These are phyloP conservation scores for Paraplagusia blochii DNA, from an alignment of 2,113 vertebrate species.

Conservation along the genomic window DNA sequence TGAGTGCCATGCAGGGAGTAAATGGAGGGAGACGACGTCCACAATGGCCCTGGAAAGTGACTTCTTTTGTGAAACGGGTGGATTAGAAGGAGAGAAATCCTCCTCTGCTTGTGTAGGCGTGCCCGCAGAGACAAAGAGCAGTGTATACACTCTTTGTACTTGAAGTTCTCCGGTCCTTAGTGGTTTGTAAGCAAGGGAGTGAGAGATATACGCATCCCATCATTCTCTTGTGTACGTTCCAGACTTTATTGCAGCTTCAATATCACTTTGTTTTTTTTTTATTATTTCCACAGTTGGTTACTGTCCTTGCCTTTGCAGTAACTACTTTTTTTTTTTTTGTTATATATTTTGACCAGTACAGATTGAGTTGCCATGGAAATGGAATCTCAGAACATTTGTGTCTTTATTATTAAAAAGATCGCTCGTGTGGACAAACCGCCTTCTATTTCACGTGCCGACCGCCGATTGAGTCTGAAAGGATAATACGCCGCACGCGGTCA, in stretches of 20 bases:
- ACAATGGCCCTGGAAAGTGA: conserved; percentile 70
- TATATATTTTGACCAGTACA: not conserved
- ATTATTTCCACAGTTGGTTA: not conserved
- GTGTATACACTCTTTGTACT: conserved; percentile 49
- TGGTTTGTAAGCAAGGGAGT: conserved; percentile 4
- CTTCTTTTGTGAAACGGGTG: conserved; percentile 72
- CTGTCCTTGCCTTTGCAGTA: too few relatives aligned
- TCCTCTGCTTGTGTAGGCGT: conserved; percentile 57
- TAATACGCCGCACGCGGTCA: too few relatives aligned
- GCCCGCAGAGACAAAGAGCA: conserved; percentile 64
- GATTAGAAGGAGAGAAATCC: conserved; percentile 69
- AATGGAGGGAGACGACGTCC: conserved; percentile 72
- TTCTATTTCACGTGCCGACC: too few relatives aligned
- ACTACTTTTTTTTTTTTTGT: not conserved
- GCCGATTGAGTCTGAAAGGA: too few relatives aligned
- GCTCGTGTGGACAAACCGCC: too few relatives aligned
- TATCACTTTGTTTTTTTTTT: not conserved
- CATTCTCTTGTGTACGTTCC: conserved; percentile 6
- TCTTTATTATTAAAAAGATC: too few relatives aligned
- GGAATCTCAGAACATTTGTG: not conserved
- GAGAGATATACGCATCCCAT: conserved; percentile 14
- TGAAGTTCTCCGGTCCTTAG: conserved; percentile 21
- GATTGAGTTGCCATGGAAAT: not conserved
- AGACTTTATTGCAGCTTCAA: conserved; percentile 2
- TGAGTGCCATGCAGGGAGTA: conserved; percentile 70